A percentile compares a stretch with the other conserved stretches of the same genome.
Conservation (phyloP, 1,140 invertebrate species). For the Drosophila nikananu region DNA sequence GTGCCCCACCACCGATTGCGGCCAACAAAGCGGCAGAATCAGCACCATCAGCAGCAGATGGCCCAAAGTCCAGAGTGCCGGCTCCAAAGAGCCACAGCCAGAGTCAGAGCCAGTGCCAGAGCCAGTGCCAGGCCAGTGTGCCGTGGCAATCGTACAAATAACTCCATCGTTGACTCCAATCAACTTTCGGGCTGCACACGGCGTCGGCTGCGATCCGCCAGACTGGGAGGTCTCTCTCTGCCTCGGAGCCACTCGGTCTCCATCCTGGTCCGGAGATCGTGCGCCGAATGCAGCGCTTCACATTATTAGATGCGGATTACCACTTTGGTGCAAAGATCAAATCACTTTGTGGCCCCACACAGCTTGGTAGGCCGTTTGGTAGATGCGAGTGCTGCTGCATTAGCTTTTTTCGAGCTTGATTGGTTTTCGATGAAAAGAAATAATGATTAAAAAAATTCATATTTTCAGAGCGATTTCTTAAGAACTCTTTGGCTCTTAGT, state of each 20-base stretch:
- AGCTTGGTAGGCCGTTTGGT: slow-evolving; percentile 36
- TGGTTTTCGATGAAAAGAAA: too few species aligned
- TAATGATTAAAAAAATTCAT: too few species aligned
- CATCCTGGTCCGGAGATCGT: slow-evolving; percentile 63
- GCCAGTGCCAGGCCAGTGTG: not conserved
- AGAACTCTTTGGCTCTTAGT: too few species aligned
- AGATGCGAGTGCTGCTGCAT: slow-evolving; percentile 12
- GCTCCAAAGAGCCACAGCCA: slow-evolving; percentile 9
- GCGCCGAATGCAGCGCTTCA: slow-evolving; percentile 81
- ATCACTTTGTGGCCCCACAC: slow-evolving; percentile 77
- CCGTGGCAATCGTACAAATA: slow-evolving; percentile 77
- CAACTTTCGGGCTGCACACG: slow-evolving; percentile 65
- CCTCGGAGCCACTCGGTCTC: slow-evolving; percentile 48
- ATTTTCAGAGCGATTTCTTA: too few species aligned
- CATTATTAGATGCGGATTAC: slow-evolving; percentile 84
- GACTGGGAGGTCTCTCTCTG: slow-evolving; percentile 76
- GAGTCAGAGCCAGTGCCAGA: not conserved
- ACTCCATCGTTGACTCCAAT: slow-evolving; percentile 84
- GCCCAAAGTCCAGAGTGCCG: slow-evolving; percentile 26
- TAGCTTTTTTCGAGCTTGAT: slow-evolving; percentile 1
- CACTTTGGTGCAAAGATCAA: slow-evolving; percentile 84
- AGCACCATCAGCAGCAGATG: slow-evolving; percentile 41
- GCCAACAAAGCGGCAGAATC: slow-evolving; percentile 42
- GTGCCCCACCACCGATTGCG: slow-evolving; percentile 48
- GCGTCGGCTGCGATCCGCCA: slow-evolving; percentile 40